Conservation (phyloP, 92 coral and sea anemone genomes). For the Siderastrea siderea region DNA sequence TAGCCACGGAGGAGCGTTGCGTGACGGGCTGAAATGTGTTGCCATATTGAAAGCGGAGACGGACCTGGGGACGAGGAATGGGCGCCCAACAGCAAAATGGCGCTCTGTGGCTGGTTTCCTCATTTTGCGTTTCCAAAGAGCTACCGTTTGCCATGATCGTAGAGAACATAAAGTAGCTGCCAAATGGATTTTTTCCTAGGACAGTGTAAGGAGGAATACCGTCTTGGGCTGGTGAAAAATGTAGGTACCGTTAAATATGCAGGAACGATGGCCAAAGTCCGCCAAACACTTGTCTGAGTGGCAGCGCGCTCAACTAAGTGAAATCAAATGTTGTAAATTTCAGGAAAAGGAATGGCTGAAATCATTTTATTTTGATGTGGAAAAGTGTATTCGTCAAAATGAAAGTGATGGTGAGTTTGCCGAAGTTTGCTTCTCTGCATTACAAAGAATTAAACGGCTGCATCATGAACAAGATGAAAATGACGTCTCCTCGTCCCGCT, state of each 20-base stretch:
- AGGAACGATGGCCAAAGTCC: too few relatives aligned
- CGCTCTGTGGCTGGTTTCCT: neutral
- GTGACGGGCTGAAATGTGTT: too few relatives aligned
- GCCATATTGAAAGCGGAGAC: too few relatives aligned
- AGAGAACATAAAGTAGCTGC: neutral
- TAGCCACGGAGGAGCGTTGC: too few relatives aligned
- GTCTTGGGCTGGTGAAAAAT: slow-evolving; percentile 15
- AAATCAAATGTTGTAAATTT: neutral
- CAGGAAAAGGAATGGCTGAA: slow-evolving; percentile 74
- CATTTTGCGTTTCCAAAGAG: neutral
- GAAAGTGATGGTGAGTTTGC: slow-evolving; percentile 44
- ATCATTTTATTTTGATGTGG: slow-evolving; percentile 46
- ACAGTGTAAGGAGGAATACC: slow-evolving; percentile 19
- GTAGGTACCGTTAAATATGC: neutral
- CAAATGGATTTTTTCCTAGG: slow-evolving; percentile 22
- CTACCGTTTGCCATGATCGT: neutral
- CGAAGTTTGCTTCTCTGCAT: slow-evolving; percentile 25
- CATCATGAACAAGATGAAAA: neutral
- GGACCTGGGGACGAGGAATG: too few relatives aligned
- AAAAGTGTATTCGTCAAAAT: slow-evolving; percentile 52
- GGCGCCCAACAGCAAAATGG: neutral
- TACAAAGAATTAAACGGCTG: slow-evolving; percentile 13
- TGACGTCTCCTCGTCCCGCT: neutral
- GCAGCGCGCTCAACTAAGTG: neutral
- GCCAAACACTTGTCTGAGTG: too few relatives aligned